phyloP scores from a whole-genome alignment of 2,888 invertebrate species.

The Tinea trinotella region DNA sequence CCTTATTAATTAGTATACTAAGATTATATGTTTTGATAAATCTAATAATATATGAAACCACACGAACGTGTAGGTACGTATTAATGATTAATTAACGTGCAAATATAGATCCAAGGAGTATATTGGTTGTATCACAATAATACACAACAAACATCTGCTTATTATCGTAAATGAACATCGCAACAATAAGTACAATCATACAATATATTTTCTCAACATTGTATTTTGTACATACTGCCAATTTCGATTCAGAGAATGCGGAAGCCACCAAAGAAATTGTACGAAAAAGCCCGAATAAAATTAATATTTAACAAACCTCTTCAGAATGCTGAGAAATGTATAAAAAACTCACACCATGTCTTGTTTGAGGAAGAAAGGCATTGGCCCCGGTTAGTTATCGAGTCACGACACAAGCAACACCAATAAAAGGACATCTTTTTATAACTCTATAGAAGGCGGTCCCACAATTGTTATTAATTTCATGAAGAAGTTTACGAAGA shows the following conservation, averaged over 20 bases:
- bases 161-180: no score
- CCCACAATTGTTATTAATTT: constrained; percentile 59
- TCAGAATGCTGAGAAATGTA: not conserved
- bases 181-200: no score
- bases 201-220: not conserved
- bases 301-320: constrained; percentile 4
- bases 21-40: no score
- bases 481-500: constrained; percentile 42
- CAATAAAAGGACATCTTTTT: constrained; percentile 25
- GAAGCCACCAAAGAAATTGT: not conserved
- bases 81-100: no score
- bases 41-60: no score
- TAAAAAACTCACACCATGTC: not conserved
- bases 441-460: constrained; percentile 34
- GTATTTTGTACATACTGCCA: no score
- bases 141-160: no score
- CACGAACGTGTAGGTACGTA: no score
- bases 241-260: not conserved
- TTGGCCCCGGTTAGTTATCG: not conserved
- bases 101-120: no score
- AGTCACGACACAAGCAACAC: constrained; percentile 18
- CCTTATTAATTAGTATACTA: no score
- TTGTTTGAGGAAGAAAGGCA: not conserved
- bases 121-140: no score
- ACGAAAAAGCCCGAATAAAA: not conserved